These are phyloP conservation scores for Nyctibius grandis DNA, from an alignment of 2,797 vertebrate genomes.

Conservation along the genomic window DNA sequence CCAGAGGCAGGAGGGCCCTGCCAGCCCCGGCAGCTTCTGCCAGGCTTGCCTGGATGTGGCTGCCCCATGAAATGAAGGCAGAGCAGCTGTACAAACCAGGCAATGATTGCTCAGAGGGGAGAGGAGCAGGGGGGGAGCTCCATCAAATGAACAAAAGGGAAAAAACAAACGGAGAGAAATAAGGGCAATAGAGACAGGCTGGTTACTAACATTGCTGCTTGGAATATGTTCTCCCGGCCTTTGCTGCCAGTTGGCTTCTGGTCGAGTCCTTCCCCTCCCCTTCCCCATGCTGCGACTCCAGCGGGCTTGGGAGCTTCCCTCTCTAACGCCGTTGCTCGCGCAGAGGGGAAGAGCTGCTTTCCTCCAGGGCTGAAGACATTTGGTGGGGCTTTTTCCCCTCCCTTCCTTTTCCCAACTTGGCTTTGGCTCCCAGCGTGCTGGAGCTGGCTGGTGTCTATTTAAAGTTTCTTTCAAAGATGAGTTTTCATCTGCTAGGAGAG, in stretches of 20 bases:
- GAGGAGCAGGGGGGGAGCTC: not conserved
- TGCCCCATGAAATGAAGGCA: not conserved
- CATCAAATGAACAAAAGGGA: not conserved
- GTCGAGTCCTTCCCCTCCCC: not conserved
- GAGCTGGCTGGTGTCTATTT: slow-evolving; percentile 49
- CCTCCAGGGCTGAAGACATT: not conserved
- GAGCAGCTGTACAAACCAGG: slow-evolving; percentile 32
- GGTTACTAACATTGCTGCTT: not conserved
- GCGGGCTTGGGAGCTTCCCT: not conserved
- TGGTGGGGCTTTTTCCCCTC: not conserved
- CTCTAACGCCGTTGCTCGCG: fast-evolving
- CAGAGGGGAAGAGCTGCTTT: not conserved
- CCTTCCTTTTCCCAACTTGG: slow-evolving; percentile 13
- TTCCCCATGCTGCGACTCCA: not conserved
- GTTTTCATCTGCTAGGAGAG: slow-evolving; percentile 34
- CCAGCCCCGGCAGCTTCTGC: not conserved
- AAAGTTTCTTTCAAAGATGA: slow-evolving; percentile 64
- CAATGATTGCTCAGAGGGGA: not conserved
- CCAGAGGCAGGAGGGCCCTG: not conserved
- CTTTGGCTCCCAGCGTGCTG: not conserved
- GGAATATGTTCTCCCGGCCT: not conserved
- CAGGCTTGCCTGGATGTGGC: not conserved
- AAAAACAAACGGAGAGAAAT: not conserved
- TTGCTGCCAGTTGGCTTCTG: not conserved
- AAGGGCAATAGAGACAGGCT: not conserved